Evolutionary conservation across 92 coral and sea anemone genomes (phyloP), one percentile per base, ranked within the genome.

Genomic region (Umimayanthus kanabou): DNA sequence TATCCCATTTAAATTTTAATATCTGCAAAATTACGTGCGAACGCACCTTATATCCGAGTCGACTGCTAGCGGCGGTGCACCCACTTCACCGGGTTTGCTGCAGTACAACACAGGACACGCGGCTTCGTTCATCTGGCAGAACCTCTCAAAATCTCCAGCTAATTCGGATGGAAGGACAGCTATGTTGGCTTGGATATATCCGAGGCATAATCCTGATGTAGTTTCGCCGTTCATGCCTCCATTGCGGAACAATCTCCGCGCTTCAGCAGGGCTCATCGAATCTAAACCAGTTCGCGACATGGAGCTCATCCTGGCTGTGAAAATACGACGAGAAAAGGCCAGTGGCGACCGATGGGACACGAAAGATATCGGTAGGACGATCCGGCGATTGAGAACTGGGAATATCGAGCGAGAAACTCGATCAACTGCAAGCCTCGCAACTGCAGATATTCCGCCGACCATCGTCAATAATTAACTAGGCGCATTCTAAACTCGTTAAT

Each of bases 41-140:
- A 72, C 22, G 42, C 20, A 80, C 85, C 85, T 80, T 29, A 80
- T 61, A 22, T 80, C 85, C 25, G 85, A 61, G 42, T 80, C 73
- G 39, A 23, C 85, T 7, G 85, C 85, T 6, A 80, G 73, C 28
- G 85, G 85, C 29, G 85, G 30, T 6, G 85, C 85, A 7, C 47
- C 74, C 61, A 80, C 53, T 42, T 80, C 85, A 6, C 85, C 85
- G 5, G 85, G 73, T 80, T 80, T 61, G 49, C 85, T 80, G 43
- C 73, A 39, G 53, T 80, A 39, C 85, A 80, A 61, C 8, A 80
- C 13, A 2, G 85, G 72, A 37, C 85, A 80, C 0, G 85, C 20
- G 55, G 85, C 85, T 57, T 80, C 26, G 72, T 80, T 80, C 13
- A 80, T 50, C 49, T 80, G n/a, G 28, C 85, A 80, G 30, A 80